A percentile compares a stretch with the other conserved stretches of the same genome.
phyloP scores from a whole-genome alignment of 2,888 invertebrate species.

The Dasysyrphus albostriatus region DNA sequence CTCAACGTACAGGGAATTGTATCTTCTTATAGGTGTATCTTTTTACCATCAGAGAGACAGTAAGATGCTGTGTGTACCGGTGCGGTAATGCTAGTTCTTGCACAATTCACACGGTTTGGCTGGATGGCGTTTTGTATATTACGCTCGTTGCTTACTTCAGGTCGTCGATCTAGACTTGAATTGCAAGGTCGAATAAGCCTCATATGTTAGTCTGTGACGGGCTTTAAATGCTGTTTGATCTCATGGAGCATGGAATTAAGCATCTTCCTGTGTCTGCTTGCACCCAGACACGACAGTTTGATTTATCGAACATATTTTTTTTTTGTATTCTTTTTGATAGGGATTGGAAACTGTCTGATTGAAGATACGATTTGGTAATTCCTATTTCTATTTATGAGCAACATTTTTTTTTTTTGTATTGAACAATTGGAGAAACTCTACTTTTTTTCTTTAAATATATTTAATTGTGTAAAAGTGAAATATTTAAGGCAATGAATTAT shows the following conservation, averaged over 20 bases:
- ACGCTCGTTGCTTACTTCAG: conserved; percentile 11
- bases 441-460: not conserved
- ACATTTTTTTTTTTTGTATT: conserved; percentile 1
- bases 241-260: conserved; percentile 44
- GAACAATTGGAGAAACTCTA: conserved; percentile 12
- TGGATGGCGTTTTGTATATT: conserved; percentile 16
- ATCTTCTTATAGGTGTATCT: conserved; percentile 33
- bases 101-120: conserved; percentile 67
- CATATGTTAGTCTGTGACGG: conserved; percentile 11
- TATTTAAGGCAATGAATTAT: conserved; percentile 7
- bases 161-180: conserved; percentile 60
- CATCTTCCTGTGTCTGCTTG: conserved; percentile 40
- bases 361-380: too few relatives aligned
- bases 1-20: not conserved
- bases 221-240: conserved; percentile 36
- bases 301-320: conserved; percentile 62
- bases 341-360: too few relatives aligned
- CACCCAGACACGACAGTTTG: conserved; percentile 54
- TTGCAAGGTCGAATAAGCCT: conserved; percentile 69
- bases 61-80: conserved; percentile 38
- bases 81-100: conserved; percentile 57
- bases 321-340: conserved; percentile 21
- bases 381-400: not conserved
- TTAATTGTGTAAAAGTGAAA: conserved; percentile 4
- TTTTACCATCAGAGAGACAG: not conserved